Evolutionary conservation across 2,888 invertebrate species (phyloP), one percentile per base, ranked within the genome.

Genomic region (Clistopyga incitator): DNA sequence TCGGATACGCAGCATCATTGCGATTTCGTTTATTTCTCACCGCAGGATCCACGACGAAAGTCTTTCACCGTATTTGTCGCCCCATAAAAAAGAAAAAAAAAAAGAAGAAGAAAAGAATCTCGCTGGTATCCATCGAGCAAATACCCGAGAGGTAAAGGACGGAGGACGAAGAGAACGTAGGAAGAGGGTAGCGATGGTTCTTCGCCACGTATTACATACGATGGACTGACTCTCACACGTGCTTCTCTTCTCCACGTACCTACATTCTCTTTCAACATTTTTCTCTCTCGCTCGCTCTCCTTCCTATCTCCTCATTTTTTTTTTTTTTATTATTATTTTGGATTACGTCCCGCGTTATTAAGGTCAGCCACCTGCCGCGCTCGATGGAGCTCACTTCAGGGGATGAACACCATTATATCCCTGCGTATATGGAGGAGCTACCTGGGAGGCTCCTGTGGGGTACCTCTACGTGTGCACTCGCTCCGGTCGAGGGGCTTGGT

Each of bases 361-460:
- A 92, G 92, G 92, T 92, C 92, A 93, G 92, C 92, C 93, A 93
- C 93, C 93, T 93, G 93, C 93, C 92, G 93, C 84, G 81, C 90
- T 92, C 92, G 91, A 92, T 92, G 90, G 89, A 92, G 90, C 91
- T 91, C 92, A 89, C 90, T 92, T 92, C 90, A 89, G 89, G 92
- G 92, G 92, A 92, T 92, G 92, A 92, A 92, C 90, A 91, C 91
- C 89, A 92, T 92, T 92, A 91, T 90, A 90, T 87, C 88, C 89
- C 82, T 86, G 86, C 74, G 59, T 65, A 70, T 61, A 85, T 82
- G 59, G 13, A 25, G 25, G n/a, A n/a, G 50, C 18, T 72, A 34
- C 38, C 65, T 74, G 42, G 64, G 42, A 15, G 64, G 15, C 50
- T 56, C 25, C 75, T 42, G 38, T 77, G 74, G 45, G 74, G 45